Base-by-base conservation (phyloP, 2,113 vertebrate genomes). In the Gila orcuttii region DNA sequence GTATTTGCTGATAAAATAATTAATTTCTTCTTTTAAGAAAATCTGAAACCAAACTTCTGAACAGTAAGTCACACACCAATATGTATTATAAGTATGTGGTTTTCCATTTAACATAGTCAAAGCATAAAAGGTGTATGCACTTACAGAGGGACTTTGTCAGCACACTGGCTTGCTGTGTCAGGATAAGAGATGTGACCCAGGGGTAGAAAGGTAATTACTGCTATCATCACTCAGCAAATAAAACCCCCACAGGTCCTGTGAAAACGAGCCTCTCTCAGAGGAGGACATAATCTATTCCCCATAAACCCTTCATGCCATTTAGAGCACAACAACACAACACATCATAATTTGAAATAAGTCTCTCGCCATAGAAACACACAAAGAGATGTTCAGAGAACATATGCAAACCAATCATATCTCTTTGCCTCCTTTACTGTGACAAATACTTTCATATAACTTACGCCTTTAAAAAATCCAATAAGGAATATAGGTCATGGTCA, bases 141-240 rank as follows among this genome's bases (percentile, higher is more conserved):
- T 85, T 79, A 62, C 45, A 64, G 52, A 75, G 82, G 66, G 64
- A 86, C 66, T 66, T 52, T 78, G 64, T 87, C 82, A 87, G 82
- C 86, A 87, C 76, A 25, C 69, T 45, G 59, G 77, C 85, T 45
- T 89, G 82, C 82, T 84, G 88, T 82, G 77, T 85, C 86, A 87
- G 82, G 69, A 66, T 57, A 77, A 86, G 81, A 77, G 85, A 17
- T 83, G 82, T 86, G 86, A 86, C 83, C 83, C 33, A 87, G 42
- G 79, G 83, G 83, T 82, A 77, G 86, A 83, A 86, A 83, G 83
- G 86, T 83, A 87, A 87, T 89, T 87, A 87, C 73, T 10, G 39
- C 83, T 83, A 86, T 89, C 83, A 89, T 89, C 86, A 87, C 82
- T 82, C 36, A 55, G 57, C 78, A 82, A 87, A 89, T 89, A 84